Conservation (phyloP, 2,113 vertebrate species). For the Scatophagus argus region DNA sequence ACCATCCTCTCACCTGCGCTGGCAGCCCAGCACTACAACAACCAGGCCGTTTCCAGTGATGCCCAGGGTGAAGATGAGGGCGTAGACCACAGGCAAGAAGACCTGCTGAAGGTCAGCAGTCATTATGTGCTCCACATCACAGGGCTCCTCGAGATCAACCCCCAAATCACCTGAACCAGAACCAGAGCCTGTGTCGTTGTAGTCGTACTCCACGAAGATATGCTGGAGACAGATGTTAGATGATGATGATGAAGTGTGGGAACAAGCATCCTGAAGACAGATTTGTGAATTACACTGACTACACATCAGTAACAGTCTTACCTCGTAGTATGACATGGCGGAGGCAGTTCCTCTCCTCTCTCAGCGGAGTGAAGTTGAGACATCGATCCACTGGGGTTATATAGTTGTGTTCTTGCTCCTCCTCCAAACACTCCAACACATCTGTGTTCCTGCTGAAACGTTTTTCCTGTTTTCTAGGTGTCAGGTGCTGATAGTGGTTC, state of each 20-base stretch:
- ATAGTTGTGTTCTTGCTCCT: constrained; percentile 57
- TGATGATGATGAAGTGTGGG: background rate
- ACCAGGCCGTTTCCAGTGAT: constrained; percentile 96
- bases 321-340: constrained; percentile 84
- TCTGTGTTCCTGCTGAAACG: constrained; percentile 72
- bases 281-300: background rate
- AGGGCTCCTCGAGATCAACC: constrained; percentile 86
- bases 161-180: constrained; percentile 86
- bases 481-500: constrained; percentile 76
- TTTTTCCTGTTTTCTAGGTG: constrained; percentile 85
- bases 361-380: constrained; percentile 28
- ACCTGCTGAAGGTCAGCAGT: constrained; percentile 89
- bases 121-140: constrained; percentile 84
- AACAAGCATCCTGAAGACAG: background rate
- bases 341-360: constrained; percentile 14
- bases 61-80: constrained; percentile 93
- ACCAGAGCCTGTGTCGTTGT: constrained; percentile 85
- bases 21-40: constrained; percentile 95
- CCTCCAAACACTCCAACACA: constrained; percentile 63
- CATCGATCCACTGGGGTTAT: constrained; percentile 30
- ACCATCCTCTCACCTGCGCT: constrained; percentile 84
- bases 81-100: constrained; percentile 93
- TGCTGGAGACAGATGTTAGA: constrained; percentile 64
- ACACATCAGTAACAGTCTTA: constrained; percentile 35
- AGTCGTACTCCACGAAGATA: constrained; percentile 72